Evolutionary conservation across 2,797 vertebrate genomes (phyloP).

Genomic region (Arctocebus calabarensis): DNA sequence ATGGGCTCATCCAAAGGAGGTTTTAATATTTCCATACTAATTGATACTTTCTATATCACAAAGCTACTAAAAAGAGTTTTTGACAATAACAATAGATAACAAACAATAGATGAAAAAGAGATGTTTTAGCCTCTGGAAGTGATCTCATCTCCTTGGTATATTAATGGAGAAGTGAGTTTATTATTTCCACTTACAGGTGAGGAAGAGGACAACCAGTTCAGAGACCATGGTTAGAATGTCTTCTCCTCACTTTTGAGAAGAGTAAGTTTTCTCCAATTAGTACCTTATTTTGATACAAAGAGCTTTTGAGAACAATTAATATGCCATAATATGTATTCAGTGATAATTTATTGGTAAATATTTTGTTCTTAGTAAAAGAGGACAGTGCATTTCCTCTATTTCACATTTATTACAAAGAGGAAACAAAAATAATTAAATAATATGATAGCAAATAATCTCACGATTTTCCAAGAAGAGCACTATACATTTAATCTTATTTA

Average conservation of each 20-base stretch:
- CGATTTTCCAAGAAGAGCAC: neutral
- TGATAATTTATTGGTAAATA: slow-evolving; percentile 4
- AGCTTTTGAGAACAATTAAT: slow-evolving; percentile 12
- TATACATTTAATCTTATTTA: slow-evolving; percentile 2
- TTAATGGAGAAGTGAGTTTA: neutral
- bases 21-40: too few relatives aligned
- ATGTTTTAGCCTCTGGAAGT: neutral
- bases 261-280: neutral
- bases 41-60: too few relatives aligned
- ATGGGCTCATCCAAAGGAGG: too few relatives aligned
- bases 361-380: slow-evolving; percentile 5
- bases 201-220: neutral
- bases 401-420: neutral
- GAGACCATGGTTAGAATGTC: neutral
- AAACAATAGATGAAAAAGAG: neutral
- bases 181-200: neutral
- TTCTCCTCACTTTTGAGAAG: slow-evolving; percentile 27
- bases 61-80: too few relatives aligned
- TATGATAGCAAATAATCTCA: neutral
- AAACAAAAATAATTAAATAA: slow-evolving; percentile 24
- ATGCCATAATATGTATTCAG: neutral
- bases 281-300: neutral
- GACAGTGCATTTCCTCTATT: neutral
- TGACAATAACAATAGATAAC: too few relatives aligned
- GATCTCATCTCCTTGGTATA: neutral